These are phyloP conservation scores for Callimorpha dominula DNA, from an alignment of 2,888 invertebrate genomes.

Conservation along the genomic window DNA sequence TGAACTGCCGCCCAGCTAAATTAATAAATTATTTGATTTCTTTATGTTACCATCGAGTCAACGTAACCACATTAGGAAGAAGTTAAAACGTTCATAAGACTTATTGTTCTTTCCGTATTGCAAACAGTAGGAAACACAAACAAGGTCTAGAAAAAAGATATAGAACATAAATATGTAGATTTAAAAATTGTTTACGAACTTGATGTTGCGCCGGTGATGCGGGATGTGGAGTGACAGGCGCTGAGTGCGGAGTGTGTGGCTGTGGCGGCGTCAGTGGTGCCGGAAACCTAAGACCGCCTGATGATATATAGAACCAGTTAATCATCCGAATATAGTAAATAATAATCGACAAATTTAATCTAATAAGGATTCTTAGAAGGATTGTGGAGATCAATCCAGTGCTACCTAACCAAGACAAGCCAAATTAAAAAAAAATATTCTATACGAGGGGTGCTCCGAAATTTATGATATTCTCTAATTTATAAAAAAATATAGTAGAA, in stretches of 20 bases:
- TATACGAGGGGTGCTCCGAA: no score
- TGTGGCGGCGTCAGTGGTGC: slow-evolving; percentile 92
- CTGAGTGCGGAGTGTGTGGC: slow-evolving; percentile 89
- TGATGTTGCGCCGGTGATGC: slow-evolving; percentile 86
- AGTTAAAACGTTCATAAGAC: no score
- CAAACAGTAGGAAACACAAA: neutral
- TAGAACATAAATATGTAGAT: neutral
- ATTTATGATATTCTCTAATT: no score
- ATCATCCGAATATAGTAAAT: neutral
- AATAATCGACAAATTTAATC: neutral
- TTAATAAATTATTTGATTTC: neutral
- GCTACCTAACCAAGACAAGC: no score
- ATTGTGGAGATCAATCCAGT: no score
- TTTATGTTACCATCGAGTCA: neutral
- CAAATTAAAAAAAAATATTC: no score
- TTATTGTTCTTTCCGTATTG: no score
- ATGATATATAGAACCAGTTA: neutral
- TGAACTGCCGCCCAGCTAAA: slow-evolving; percentile 75
- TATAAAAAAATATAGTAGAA: no score
- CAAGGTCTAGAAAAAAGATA: neutral
- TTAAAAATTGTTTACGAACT: slow-evolving; percentile 62
- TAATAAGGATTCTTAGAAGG: neutral
- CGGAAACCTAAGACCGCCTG: slow-evolving; percentile 91
- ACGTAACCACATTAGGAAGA: no score
- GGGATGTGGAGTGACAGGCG: slow-evolving; percentile 86